Percentiles rank a stretch among this genome's conserved stretches.
These are phyloP conservation scores for Patiria miniata DNA, from an alignment of 35 echinoderm and acorn worm genomes.

Conservation along the genomic window DNA sequence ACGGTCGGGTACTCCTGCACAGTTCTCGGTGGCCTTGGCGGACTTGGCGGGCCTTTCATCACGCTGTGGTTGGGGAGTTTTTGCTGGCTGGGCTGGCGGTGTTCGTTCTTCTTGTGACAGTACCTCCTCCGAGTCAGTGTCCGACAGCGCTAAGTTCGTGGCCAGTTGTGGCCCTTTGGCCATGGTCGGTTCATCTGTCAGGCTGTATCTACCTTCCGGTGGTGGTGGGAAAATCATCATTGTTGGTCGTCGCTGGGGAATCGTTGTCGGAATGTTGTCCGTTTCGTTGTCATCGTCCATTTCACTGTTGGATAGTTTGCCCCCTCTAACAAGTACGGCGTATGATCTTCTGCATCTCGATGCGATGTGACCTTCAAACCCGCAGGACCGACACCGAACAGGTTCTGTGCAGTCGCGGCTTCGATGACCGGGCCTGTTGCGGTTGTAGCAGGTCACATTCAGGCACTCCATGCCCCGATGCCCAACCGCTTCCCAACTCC, in stretches of 20 bases:
- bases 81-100: too few relatives aligned
- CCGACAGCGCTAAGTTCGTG: too few relatives aligned
- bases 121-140: too few relatives aligned
- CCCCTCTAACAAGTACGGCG: background rate
- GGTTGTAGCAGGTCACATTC: background rate
- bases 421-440: background rate
- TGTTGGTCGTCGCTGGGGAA: background rate
- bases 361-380: background rate
- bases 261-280: too few relatives aligned
- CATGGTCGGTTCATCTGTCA: too few relatives aligned
- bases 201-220: too few relatives aligned
- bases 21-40: too few relatives aligned
- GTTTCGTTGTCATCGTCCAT: background rate
- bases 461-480: background rate
- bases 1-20: too few relatives aligned
- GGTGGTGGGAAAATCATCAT: background rate
- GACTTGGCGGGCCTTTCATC: too few relatives aligned
- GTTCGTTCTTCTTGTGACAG: too few relatives aligned
- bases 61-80: too few relatives aligned
- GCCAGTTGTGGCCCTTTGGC: too few relatives aligned
- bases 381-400: background rate
- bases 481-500: background rate
- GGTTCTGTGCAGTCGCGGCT: background rate
- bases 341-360: background rate
- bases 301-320: background rate